Base-by-base conservation (phyloP, 2,113 vertebrate genomes). In the Regulus satrapa region DNA sequence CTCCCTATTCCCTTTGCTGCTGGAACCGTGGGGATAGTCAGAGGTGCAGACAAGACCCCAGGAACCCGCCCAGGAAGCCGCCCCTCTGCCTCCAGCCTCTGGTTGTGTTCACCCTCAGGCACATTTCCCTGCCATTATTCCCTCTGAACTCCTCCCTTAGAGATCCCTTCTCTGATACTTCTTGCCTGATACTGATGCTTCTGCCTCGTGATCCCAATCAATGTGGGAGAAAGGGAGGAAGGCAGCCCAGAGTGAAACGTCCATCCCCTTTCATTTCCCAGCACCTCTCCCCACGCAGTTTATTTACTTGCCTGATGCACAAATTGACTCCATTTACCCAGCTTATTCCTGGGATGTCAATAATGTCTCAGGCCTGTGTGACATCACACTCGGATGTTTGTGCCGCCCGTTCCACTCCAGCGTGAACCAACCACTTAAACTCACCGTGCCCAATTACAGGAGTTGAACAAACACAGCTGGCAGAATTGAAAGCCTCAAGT, bases 281-380 rank as follows among this genome's bases (percentile, higher is more conserved):
- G 78, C 79, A 76, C 43, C 86, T 76, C 82, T 77, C 82, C 46
- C 7, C 14, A 66, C 61, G 89, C 32, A 34, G 85, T 91, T 90
- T 92, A 75, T 92, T 95, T 93, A 80, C 94, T 82, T 34, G 54
- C 88, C 80, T 75, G 77, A 66, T 5, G 31, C 72, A 85, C 83
- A 91, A 69, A 92, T 32, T 93, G 92, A 77, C 61, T 93, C 46
- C 59, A 68, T 59, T 84, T 95, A 94, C 72, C 71, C 83, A 95
- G 77, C 64, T 93, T 51, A 61, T 87, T 91, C 54, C 56, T 12
- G 14, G 78, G 78, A 18, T 40, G 68, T 78, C 94, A 90, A 69
- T 92, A 95, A 79, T 2, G 12, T 46, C 41, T 58, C 16, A 28
- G 82, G 78, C 49, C 74, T 34, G 15, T 19, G 62, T 73, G 84